Evolutionary conservation across 2,888 invertebrate species (phyloP), one percentile per base, ranked within the genome.

Genomic region (Agrotis exclamationis): DNA sequence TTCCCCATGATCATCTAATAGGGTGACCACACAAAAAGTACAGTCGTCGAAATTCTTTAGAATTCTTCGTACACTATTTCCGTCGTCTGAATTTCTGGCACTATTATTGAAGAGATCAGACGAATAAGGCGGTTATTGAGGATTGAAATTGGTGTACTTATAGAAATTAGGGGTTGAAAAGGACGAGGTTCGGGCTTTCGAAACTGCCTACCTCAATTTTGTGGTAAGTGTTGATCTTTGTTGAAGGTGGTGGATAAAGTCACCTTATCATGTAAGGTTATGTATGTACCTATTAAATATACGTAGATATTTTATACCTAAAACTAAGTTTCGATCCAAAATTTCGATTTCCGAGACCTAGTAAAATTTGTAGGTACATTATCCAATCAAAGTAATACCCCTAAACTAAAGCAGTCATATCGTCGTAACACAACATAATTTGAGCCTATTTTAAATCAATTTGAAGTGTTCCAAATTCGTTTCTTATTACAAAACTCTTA

Each of bases 1-100:
- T 92, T 89, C 88, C 88, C 90, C 87, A 89, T 90, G 93, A 94
- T 93, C 92, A 91, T 72, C 81, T 83, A 83, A 85, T 85, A 63
- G 90, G 85, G 85, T 79, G 64, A 67, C 77, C 66, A 56, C 64
- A 70, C 84, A 83, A 86, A 85, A 86, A 75, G 84, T 65, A 70
- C 74, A 82, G 62, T 69, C 56, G 16, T 62, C 45, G 58, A 69
- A 79, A 70, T 75, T 71, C 73, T 72, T 75, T 68, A 64, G 69
- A 84, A 70, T 62, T 74, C 80, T 84, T 58, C 56, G 73, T 39
- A 59, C 80, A 85, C 86, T 87, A 84, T 85, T 87, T 87, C 76
- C 75, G 65, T 60, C 48, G 64, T 54, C 62, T 54, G 74, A 22
- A 54, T 74, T 54, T 74, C 22, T 74, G 57, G 57, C 33, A 63